phyloP scores from a whole-genome alignment of 1,140 invertebrate genomes.

The Microplitis demolitor region DNA sequence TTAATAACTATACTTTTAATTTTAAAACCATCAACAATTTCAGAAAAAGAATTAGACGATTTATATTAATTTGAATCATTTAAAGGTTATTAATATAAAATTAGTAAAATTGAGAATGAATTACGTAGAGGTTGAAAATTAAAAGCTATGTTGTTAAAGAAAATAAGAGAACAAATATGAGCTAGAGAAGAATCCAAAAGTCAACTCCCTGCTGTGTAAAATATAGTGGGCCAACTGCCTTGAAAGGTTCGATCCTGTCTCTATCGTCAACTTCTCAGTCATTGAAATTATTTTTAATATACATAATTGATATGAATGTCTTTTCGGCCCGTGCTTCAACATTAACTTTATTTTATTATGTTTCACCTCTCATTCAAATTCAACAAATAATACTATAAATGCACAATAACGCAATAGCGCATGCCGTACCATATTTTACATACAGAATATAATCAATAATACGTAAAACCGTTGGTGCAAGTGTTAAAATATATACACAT shows the following conservation, averaged over 20 bases:
- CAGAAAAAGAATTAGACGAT: no score
- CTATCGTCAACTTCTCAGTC: slow-evolving; percentile 31
- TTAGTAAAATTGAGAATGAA: no score
- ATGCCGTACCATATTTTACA: neutral
- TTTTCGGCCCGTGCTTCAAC: slow-evolving; percentile 50
- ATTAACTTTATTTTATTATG: slow-evolving; percentile 30
- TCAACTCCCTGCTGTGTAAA: slow-evolving; percentile 49
- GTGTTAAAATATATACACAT: no score
- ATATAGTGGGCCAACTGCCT: slow-evolving; percentile 51
- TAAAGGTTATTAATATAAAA: no score
- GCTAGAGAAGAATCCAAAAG: slow-evolving; percentile 35
- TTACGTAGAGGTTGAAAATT: no score
- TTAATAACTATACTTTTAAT: no score
- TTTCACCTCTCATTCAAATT: slow-evolving; percentile 18
- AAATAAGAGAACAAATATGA: slow-evolving; percentile 28
- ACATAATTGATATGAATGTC: slow-evolving; percentile 63
- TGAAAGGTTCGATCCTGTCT: slow-evolving; percentile 47
- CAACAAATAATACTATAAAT: neutral
- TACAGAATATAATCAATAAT: no score
- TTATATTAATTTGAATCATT: no score
- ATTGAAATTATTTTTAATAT: slow-evolving; percentile 34
- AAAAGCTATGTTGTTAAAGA: slow-evolving; percentile 3
- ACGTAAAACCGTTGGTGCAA: no score
- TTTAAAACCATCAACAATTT: no score
- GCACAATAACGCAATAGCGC: neutral